Evolutionary conservation across 2,113 vertebrate species (phyloP).

Genomic region (Calyptommatus sinebrachiatus): DNA sequence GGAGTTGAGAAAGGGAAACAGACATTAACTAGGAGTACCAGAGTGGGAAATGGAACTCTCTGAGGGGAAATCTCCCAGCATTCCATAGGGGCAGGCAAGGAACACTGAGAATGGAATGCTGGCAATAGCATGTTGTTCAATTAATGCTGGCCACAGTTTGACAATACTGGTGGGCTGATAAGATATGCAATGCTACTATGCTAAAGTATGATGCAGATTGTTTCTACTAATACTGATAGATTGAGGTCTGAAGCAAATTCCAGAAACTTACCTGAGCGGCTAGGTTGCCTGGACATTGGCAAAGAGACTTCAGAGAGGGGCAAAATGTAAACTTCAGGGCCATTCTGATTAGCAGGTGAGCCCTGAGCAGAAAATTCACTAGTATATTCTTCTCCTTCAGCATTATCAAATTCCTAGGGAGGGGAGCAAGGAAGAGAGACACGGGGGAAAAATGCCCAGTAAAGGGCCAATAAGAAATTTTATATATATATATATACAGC

Average conservation of each 20-base stretch:
- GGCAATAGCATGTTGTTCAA: too few species aligned
- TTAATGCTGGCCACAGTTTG: too few species aligned
- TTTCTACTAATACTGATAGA: neutral
- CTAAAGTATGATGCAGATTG: too few species aligned
- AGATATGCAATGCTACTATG: too few species aligned
- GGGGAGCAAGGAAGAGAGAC: neutral
- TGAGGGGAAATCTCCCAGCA: too few species aligned
- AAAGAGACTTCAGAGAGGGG: constrained; percentile 90
- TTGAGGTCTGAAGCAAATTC: neutral
- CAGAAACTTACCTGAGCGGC: constrained; percentile 82
- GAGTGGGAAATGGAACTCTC: too few species aligned
- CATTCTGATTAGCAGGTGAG: constrained; percentile 79
- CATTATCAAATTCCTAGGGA: constrained; percentile 90
- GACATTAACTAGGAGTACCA: too few species aligned
- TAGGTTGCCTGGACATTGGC: constrained; percentile 87
- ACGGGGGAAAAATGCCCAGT: neutral
- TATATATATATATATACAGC: neutral
- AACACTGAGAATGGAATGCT: too few species aligned
- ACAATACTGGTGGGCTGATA: too few species aligned
- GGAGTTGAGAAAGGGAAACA: too few species aligned
- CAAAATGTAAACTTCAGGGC: constrained; percentile 91
- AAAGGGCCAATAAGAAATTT: neutral
- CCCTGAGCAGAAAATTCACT: constrained; percentile 81
- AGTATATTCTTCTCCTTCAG: constrained; percentile 83
- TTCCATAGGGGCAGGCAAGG: too few species aligned